phyloP scores from a whole-genome alignment of 92 coral and sea anemone genomes.

The Meandrina meandrites region DNA sequence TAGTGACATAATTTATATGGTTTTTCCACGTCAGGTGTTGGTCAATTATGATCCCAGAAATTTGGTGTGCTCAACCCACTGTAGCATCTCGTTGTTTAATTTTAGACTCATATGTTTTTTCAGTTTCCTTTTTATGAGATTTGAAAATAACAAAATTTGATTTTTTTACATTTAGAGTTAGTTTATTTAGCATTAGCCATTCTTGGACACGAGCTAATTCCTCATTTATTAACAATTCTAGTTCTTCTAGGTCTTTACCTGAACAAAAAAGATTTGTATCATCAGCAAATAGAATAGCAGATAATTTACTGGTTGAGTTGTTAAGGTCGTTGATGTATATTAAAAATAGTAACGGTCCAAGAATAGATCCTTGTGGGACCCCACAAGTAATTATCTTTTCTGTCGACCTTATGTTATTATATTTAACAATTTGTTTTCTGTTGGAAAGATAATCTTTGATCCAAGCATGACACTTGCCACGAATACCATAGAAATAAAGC shows the following conservation, averaged over 20 bases:
- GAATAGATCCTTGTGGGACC: constrained; percentile 2
- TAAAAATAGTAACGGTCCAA: not conserved
- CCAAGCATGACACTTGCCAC: not conserved
- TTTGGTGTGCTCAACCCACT: not conserved
- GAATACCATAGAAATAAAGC: not conserved
- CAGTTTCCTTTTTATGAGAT: not conserved
- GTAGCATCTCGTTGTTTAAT: not conserved
- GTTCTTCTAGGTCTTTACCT: not conserved
- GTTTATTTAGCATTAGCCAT: not conserved
- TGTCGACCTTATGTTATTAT: not conserved
- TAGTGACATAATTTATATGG: not conserved
- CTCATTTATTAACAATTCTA: not conserved
- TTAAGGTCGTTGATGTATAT: not conserved
- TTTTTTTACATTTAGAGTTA: not conserved
- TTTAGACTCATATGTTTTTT: not conserved
- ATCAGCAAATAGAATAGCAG: not conserved
- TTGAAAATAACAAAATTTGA: not conserved
- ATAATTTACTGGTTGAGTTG: not conserved
- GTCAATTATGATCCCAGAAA: not conserved
- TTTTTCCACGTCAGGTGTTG: not conserved
- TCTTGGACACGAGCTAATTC: not conserved
- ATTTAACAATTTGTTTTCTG: constrained; percentile 1
- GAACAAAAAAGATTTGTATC: not conserved
- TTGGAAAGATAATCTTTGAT: not conserved
- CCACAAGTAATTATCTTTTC: not conserved